Evolutionary conservation across 2,888 invertebrate species (phyloP).

Genomic region (Heliconius erato): DNA sequence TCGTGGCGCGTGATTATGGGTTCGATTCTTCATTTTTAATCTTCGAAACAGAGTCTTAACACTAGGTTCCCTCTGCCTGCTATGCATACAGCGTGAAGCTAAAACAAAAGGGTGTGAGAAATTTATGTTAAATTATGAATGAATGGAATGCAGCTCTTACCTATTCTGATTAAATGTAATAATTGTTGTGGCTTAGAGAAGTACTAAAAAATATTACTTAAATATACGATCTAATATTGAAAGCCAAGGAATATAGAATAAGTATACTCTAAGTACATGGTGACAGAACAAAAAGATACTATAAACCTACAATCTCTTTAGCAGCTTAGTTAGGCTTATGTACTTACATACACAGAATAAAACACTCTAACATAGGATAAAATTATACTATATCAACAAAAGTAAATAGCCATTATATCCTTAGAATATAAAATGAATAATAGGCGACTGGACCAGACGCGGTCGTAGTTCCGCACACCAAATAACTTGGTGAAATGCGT

Average conservation of each 20-base stretch:
- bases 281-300: too few species aligned
- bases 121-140: too few species aligned
- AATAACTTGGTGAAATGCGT: conserved; percentile 72
- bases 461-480: conserved; percentile 48
- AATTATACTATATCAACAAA: background rate
- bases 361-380: background rate
- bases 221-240: too few species aligned
- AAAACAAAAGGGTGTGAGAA: background rate
- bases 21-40: too few species aligned
- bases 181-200: too few species aligned
- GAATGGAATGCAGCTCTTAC: too few species aligned
- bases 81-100: background rate
- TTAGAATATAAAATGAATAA: conserved; percentile 31
- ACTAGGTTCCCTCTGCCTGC: background rate
- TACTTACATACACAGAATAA: background rate
- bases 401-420: conserved; percentile 11
- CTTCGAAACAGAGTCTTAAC: background rate
- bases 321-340: background rate
- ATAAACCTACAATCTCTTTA: background rate
- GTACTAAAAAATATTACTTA: too few species aligned
- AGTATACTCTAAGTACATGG: too few species aligned
- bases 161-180: too few species aligned
- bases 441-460: conserved; percentile 49
- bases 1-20: too few species aligned
- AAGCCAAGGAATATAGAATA: too few species aligned